Evolutionary conservation across 2,113 vertebrate genomes (phyloP), one percentile per base, ranked within the genome.

Genomic region (Aegithalos caudatus): DNA sequence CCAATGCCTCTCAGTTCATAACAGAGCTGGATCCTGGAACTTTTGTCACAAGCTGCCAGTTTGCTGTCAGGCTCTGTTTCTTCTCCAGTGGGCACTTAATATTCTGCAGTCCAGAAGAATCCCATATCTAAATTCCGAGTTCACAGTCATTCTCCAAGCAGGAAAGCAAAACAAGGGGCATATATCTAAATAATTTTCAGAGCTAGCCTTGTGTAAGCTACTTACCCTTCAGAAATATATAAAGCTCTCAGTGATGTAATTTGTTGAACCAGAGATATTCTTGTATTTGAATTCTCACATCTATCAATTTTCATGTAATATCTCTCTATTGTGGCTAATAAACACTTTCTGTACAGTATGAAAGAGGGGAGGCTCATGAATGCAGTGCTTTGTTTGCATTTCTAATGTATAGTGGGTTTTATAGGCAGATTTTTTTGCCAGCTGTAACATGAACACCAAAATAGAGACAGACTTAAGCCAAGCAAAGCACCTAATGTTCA

Each of bases 401-500:
- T 86, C 60, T 88, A 67, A 31, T 0, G 0, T 80, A 25, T 24
- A 60, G 66, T 57, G 76, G 33, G n/a, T 66, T 77, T 92, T 66
- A 53, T n/a, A 71, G 54, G 44, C 38, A 58, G 28, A 40, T 56
- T 74, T 81, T 81, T 86, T 86, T 94, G 82, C 72, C 82, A 90
- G 64, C 92, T 92, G 79, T 71, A 50, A 81, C 14, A 8, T 1
- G 40, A 64, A 58, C 66, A 78, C 60, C 77, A 60, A 73, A 85
- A 66, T 31, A 88, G 84, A 95, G 82, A 77, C 17, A 42, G 67
- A 24, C 35, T 81, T 76, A 90, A 97, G 76, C 71, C 93, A 90
- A 96, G 90, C 35, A 8, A 64, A 94, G 57, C 44, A 12, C 60
- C 65, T 93, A 81, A 90, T 90, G 71, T 81, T 80, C 87, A 69